phyloP scores from a whole-genome alignment of 2,888 invertebrate genomes.

The Quadroppia sp. region DNA sequence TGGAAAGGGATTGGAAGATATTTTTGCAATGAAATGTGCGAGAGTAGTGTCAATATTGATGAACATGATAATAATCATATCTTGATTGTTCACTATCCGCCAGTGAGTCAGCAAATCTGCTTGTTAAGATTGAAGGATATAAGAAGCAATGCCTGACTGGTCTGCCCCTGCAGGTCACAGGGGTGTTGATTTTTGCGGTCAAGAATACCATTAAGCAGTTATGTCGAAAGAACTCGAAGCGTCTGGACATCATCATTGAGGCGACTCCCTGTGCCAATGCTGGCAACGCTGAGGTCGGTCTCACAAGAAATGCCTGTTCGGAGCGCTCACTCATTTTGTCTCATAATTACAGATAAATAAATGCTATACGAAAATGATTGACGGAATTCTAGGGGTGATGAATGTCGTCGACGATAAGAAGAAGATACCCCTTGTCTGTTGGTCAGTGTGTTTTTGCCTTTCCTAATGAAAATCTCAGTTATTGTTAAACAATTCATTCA shows the following conservation, averaged over 20 bases:
- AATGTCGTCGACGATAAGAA: background rate
- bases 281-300: background rate
- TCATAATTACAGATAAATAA: background rate
- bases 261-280: background rate
- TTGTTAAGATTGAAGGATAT: background rate
- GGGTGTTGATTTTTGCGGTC: background rate
- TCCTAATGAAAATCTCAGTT: background rate
- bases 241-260: background rate
- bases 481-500: background rate
- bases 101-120: background rate
- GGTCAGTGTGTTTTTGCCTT: background rate
- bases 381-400: background rate
- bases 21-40: background rate
- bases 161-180: background rate
- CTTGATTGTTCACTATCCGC: too few relatives aligned
- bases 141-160: background rate
- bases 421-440: conserved; percentile 4
- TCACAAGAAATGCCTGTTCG: too few relatives aligned
- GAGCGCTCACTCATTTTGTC: too few relatives aligned
- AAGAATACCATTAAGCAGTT: background rate
- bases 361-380: background rate
- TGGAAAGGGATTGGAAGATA: too few relatives aligned
- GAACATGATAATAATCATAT: background rate
- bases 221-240: background rate
- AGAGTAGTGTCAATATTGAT: background rate